Evolutionary conservation across 2,888 invertebrate species (phyloP).

Genomic region (Drosophila paranaensis): DNA sequence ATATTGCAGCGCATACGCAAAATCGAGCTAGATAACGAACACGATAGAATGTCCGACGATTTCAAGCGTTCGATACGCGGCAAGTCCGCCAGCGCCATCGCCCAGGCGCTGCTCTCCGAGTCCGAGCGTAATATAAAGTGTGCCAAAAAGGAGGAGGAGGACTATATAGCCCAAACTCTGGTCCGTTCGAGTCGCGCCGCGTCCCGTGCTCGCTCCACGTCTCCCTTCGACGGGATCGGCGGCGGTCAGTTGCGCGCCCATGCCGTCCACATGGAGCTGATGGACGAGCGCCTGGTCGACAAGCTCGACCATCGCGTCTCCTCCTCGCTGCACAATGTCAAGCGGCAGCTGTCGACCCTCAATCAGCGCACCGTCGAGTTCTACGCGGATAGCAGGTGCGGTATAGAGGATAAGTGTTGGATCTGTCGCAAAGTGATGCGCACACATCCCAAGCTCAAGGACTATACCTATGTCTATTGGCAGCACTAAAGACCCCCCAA

Average conservation of each 20-base stretch:
- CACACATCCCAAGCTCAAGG: constrained; percentile 83
- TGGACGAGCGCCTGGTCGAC: constrained; percentile 84
- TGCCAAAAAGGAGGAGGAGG: constrained; percentile 81
- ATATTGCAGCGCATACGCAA: constrained; percentile 81
- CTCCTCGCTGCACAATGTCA: constrained; percentile 84
- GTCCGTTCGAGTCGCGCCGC: constrained; percentile 80
- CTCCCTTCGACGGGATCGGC: constrained; percentile 60
- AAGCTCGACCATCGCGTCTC: constrained; percentile 84
- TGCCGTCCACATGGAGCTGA: constrained; percentile 82
- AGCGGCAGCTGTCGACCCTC: constrained; percentile 83
- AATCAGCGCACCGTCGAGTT: constrained; percentile 84
- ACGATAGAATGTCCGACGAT: constrained; percentile 85
- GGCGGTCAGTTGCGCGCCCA: constrained; percentile 74
- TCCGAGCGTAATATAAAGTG: constrained; percentile 85
- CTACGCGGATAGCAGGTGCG: constrained; percentile 85
- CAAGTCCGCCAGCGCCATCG: constrained; percentile 91
- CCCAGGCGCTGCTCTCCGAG: constrained; percentile 88
- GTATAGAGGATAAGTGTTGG: constrained; percentile 83
- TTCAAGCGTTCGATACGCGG: constrained; percentile 87
- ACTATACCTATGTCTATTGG: constrained; percentile 81
- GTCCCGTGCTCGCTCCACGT: constrained; percentile 80
- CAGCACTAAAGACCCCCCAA: constrained; percentile 46
- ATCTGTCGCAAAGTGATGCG: constrained; percentile 83
- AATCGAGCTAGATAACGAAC: constrained; percentile 86
- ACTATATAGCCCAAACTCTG: constrained; percentile 79